These are phyloP conservation scores for Mixornis gularis DNA, from an alignment of 2,113 vertebrate species.

Conservation along the genomic window DNA sequence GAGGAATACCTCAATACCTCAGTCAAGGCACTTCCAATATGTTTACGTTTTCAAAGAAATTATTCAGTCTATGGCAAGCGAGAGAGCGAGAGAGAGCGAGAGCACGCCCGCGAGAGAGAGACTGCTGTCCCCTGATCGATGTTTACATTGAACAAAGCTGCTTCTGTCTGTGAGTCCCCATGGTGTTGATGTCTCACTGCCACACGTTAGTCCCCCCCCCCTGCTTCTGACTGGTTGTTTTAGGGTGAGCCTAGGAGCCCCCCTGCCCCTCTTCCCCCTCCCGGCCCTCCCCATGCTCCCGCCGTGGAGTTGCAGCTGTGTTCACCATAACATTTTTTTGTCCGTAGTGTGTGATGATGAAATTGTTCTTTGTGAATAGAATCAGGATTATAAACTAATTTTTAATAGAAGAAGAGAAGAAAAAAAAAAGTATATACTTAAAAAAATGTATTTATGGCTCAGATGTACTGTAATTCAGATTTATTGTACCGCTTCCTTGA, in stretches of 20 bases:
- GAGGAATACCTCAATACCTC: constrained; percentile 90
- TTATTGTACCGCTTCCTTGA: constrained; percentile 90
- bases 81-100: constrained; percentile 64
- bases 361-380: constrained; percentile 82
- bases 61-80: constrained; percentile 73
- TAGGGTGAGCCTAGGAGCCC: constrained; percentile 71
- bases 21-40: constrained; percentile 94
- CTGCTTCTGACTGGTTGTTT: constrained; percentile 79
- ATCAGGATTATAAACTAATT: constrained; percentile 83
- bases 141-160: constrained; percentile 92
- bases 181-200: constrained; percentile 81
- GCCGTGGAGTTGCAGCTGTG: constrained; percentile 75
- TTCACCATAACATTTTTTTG: constrained; percentile 77
- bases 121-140: constrained; percentile 82
- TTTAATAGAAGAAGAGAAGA: constrained; percentile 74
- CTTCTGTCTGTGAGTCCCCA: constrained; percentile 89
- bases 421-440: constrained; percentile 80
- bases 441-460: constrained; percentile 80
- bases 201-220: constrained; percentile 67
- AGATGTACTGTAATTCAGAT: constrained; percentile 84
- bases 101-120: constrained; percentile 62
- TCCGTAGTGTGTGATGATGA: constrained; percentile 80
- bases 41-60: constrained; percentile 98
- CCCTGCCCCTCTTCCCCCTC: constrained; percentile 14
- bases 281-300: constrained; percentile 28